Conservation (phyloP, 2,113 vertebrate species). For the Isurus oxyrinchus region DNA sequence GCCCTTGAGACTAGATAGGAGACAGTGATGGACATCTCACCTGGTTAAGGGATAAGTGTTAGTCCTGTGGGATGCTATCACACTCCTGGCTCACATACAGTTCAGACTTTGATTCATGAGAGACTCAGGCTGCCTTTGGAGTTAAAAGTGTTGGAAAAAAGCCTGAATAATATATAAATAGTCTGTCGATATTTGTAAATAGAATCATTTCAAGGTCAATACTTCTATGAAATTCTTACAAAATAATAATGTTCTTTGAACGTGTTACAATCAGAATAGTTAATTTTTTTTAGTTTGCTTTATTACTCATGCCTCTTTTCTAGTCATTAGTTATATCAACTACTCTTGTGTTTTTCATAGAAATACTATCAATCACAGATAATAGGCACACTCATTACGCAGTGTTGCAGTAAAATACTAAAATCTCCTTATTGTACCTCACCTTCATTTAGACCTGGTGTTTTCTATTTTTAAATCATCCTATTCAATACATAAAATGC, state of each 20-base stretch:
- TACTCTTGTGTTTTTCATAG: not conserved
- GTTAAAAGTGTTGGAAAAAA: not conserved
- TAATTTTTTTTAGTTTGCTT: not conserved
- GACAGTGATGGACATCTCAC: not conserved
- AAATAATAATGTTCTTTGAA: slow-evolving; percentile 18
- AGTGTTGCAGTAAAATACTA: slow-evolving; percentile 9
- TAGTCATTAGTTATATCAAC: not conserved
- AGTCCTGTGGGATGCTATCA: not conserved
- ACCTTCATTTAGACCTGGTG: not conserved
- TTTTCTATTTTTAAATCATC: not conserved
- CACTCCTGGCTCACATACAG: not conserved
- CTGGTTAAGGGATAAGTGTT: not conserved
- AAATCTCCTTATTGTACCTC: not conserved
- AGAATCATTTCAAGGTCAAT: slow-evolving; percentile 19
- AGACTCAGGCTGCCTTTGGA: not conserved
- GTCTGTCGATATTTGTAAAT: not conserved
- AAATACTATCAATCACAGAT: slow-evolving; percentile 24
- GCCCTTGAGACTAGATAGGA: not conserved
- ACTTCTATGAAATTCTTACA: not conserved
- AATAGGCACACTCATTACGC: slow-evolving; percentile 12
- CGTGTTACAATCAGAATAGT: not conserved
- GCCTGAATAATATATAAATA: not conserved
- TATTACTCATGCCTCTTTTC: not conserved
- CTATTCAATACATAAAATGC: not conserved
- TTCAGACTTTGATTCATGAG: not conserved